Evolutionary conservation across 2,888 invertebrate species (phyloP).

Genomic region (Drosophila emarginata): DNA sequence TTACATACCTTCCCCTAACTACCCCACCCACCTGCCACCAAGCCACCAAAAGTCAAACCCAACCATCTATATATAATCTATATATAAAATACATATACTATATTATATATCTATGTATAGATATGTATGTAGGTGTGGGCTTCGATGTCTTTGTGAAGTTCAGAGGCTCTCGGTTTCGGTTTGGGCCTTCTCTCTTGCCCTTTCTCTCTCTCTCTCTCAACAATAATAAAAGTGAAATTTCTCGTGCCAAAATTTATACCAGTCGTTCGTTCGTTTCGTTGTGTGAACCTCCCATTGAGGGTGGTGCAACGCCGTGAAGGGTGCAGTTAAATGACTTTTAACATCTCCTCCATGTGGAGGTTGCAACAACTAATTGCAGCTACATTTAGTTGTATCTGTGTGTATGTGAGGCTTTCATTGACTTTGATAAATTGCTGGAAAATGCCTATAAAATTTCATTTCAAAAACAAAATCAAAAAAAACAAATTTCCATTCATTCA

Average conservation of each 20-base stretch:
- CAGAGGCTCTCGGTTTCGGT: neutral
- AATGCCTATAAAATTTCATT: neutral
- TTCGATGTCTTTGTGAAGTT: conserved; percentile 3
- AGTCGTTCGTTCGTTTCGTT: conserved; percentile 3
- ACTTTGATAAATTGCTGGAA: conserved; percentile 31
- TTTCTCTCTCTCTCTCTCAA: neutral
- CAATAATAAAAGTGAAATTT: conserved; percentile 46
- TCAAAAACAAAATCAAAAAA: conserved; percentile 20
- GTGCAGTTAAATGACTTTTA: conserved; percentile 39
- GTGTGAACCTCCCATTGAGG: conserved; percentile 14
- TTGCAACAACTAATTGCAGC: conserved; percentile 63
- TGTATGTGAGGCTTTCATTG: neutral
- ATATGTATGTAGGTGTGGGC: neutral
- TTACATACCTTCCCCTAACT: conserved; percentile 13
- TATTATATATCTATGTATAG: conserved; percentile 8
- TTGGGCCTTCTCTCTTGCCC: neutral
- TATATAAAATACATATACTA: neutral
- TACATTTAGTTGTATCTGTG: conserved; percentile 23
- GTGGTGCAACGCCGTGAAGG: neutral
- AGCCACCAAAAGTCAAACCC: conserved; percentile 15
- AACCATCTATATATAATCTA: conserved; percentile 29
- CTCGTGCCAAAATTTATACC: conserved; percentile 38
- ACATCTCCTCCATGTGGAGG: conserved; percentile 30
- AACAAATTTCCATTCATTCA: conserved; percentile 14
- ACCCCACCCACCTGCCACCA: conserved; percentile 17